Evolutionary conservation across 2,113 vertebrate genomes (phyloP), one percentile per base, ranked within the genome.

Genomic region (Cebus imitator): DNA sequence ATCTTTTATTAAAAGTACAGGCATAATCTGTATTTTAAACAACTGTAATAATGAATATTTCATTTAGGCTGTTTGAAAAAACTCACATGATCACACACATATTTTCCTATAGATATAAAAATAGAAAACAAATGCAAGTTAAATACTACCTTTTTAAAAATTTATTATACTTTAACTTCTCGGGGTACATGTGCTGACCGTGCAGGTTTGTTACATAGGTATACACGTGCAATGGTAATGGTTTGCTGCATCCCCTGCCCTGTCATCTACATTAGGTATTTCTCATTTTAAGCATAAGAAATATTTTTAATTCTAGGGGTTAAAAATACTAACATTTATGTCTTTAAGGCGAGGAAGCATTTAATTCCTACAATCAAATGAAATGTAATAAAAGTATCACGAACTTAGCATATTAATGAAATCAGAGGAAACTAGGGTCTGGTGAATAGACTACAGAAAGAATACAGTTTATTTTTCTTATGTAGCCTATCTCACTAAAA

Each of bases 401-500:
- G 1, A 75, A 68, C 92, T 81, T 82, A 52, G 83, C 37, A 86
- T 70, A 58, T 32, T 70, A 84, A 68, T 87, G 35, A 2, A 78
- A 92, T 30, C 35, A 68, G 0, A 90, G 37, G 5, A 88, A 78
- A 17, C 6, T 64, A 75, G 7, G 7, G 17, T 23, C 3, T 90
- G 21, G 48, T 72, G 32, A 91, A 50, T 18, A 90, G 14, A 52
- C 13, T 66, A 4, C 18, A 79, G 81, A 76, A 75, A 61, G 27
- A 91, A 68, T 55, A 32, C 8, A 81, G 5, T 58, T 70, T 55
- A 82, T 82, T 94, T 94, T 93, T 80, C 55, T 72, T 73, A n/a
- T 89, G 43, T 40, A 87, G 20, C 61, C 3, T 92, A 73, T 87
- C 68, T 96, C 58, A 87, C 76, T 87, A 94, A 96, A 96, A 97